Conservation (phyloP, 2,888 invertebrate genomes). For the Tupiocoris notatus region DNA sequence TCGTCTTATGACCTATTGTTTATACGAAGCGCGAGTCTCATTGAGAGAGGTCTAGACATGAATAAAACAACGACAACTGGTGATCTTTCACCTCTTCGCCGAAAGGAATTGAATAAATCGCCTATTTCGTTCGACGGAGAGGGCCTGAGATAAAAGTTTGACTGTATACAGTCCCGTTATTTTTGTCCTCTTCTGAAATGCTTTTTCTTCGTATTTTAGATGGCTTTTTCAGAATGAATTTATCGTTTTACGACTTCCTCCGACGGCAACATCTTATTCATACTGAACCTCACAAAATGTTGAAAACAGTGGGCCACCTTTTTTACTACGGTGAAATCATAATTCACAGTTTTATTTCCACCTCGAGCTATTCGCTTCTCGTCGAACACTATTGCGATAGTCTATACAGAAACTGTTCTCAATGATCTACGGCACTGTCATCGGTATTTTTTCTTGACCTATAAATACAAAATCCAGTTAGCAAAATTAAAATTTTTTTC, state of each 20-base stretch:
- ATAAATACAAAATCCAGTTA: too few species aligned
- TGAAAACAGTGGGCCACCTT: not conserved
- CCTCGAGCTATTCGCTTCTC: too few species aligned
- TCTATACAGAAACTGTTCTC: too few species aligned
- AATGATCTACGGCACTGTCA: too few species aligned
- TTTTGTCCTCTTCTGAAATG: constrained; percentile 24
- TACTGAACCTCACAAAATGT: not conserved
- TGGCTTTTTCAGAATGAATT: constrained; percentile 36
- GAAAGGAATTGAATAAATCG: constrained; percentile 42
- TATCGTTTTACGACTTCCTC: constrained; percentile 39
- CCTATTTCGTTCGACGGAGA: constrained; percentile 29
- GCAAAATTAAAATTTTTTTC: too few species aligned
- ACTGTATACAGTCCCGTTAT: constrained; percentile 21
- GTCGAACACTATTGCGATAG: too few species aligned
- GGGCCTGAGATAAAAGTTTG: not conserved
- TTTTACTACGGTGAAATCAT: not conserved
- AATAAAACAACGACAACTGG: constrained; percentile 39
- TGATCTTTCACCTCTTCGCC: constrained; percentile 39
- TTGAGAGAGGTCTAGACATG: constrained; percentile 5
- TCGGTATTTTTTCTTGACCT: too few species aligned
- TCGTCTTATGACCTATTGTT: constrained; percentile 38
- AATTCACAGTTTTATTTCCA: not conserved
- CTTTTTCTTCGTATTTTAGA: constrained; percentile 18
- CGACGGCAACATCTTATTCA: not conserved
- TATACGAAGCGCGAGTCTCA: constrained; percentile 18